A percentile compares a stretch with the other conserved stretches of the same genome.
Evolutionary conservation across 92 coral and sea anemone species (phyloP).

Genomic region (Metridium senile): DNA sequence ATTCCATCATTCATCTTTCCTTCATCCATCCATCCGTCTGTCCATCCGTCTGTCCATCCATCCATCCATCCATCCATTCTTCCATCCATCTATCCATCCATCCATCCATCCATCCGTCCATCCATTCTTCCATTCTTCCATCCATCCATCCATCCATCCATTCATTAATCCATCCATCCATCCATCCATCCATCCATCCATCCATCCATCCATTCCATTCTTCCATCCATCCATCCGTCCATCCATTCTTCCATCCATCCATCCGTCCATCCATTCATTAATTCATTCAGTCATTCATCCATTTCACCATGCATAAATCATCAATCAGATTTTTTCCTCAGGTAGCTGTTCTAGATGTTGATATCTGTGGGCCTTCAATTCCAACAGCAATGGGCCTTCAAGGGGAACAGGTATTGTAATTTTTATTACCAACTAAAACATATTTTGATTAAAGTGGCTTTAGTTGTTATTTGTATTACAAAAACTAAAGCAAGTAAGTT

Average conservation of each 20-base stretch:
- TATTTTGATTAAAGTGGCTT: too few species aligned
- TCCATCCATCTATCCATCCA: not conserved
- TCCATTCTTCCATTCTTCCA: not conserved
- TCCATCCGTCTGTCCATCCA: not conserved
- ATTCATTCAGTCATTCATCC: not conserved
- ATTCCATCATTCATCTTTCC: not conserved
- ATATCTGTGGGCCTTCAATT: slow-evolving; percentile 98
- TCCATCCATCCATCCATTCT: not conserved
- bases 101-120: not conserved
- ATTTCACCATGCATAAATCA: not conserved
- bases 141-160: not conserved
- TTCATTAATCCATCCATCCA: not conserved
- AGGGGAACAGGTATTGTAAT: slow-evolving; percentile 85
- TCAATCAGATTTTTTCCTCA: slow-evolving; percentile 4
- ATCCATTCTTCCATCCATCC: not conserved
- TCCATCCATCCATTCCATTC: not conserved
- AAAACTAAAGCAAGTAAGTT: too few species aligned
- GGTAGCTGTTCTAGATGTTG: slow-evolving; percentile 97
- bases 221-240: not conserved
- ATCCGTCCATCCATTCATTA: not conserved
- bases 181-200: not conserved
- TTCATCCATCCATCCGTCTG: not conserved
- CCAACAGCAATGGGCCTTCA: slow-evolving; percentile 97
- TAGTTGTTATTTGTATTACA: too few species aligned
- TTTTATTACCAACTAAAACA: too few species aligned